Conservation (phyloP, 2,113 vertebrate genomes). For the Mormyrus lacerda region DNA sequence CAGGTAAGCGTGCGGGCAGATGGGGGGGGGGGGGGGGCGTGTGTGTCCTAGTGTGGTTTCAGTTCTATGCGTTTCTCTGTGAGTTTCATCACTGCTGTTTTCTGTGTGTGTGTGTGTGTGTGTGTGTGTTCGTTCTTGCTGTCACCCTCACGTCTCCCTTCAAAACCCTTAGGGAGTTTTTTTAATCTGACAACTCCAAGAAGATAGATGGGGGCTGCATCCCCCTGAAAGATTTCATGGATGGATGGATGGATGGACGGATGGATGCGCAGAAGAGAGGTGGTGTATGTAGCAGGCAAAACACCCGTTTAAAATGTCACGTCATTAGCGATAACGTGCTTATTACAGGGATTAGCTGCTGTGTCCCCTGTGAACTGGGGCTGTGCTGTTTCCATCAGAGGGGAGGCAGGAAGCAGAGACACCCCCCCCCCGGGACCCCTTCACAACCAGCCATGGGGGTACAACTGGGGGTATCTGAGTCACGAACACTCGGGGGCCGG, state of each 20-base stretch:
- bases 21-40: neutral
- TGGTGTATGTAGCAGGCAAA: neutral
- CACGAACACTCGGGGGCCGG: neutral
- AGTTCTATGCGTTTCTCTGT: constrained; percentile 2
- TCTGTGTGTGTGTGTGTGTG: constrained; percentile 10
- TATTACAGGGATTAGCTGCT: neutral
- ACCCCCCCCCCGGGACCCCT: too few relatives aligned
- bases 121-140: constrained; percentile 8
- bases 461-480: neutral
- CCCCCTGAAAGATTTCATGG: neutral
- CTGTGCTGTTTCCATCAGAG: neutral
- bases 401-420: neutral
- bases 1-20: constrained; percentile 57
- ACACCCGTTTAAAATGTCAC: neutral
- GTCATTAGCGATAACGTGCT: neutral
- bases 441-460: neutral
- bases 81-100: neutral
- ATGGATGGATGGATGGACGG: neutral
- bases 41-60: constrained; percentile 21
- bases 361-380: neutral
- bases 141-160: neutral
- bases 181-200: neutral
- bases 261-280: neutral
- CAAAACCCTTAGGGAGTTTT: neutral
- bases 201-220: neutral